A percentile compares a stretch with the other conserved stretches of the same genome.
Conservation (phyloP, 2,113 vertebrate species). For the Scalopus aquaticus region DNA sequence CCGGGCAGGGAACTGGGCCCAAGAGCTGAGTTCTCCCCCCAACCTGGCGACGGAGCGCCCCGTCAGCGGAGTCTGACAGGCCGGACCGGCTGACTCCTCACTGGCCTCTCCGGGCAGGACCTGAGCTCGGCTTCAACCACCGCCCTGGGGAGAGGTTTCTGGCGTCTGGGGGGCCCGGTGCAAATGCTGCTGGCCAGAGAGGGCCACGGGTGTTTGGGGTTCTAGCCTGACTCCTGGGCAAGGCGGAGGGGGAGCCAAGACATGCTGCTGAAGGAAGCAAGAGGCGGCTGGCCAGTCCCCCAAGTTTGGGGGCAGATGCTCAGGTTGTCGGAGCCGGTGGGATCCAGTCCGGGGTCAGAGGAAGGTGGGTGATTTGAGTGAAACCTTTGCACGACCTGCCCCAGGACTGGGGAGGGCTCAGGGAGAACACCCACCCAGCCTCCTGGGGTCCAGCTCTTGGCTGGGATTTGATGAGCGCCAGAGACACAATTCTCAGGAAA, state of each 20-base stretch:
- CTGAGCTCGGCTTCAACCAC: background rate
- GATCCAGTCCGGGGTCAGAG: background rate
- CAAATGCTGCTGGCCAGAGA: background rate
- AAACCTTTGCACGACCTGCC: no score
- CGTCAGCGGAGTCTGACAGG: slow-evolving; percentile 7
- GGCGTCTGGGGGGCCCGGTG: background rate
- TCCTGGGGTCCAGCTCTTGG: no score
- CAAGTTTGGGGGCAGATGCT: background rate
- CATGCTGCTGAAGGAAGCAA: background rate
- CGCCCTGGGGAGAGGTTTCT: background rate
- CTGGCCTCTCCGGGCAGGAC: background rate
- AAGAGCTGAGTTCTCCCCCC: slow-evolving; percentile 50
- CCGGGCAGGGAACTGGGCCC: slow-evolving; percentile 72
- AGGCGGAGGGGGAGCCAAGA: background rate
- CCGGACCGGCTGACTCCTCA: rapidly evolving
- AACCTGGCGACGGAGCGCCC: slow-evolving; percentile 12
- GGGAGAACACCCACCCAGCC: background rate
- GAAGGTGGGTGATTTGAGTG: background rate
- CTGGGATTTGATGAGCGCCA: background rate
- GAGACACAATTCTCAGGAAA: background rate
- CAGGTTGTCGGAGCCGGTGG: background rate
- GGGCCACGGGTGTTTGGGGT: background rate
- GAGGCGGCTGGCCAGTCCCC: background rate
- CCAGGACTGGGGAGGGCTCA: no score
- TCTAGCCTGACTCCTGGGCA: background rate